Base-by-base conservation (phyloP, 2,888 invertebrate species). In the Eupithecia abbreviata region DNA sequence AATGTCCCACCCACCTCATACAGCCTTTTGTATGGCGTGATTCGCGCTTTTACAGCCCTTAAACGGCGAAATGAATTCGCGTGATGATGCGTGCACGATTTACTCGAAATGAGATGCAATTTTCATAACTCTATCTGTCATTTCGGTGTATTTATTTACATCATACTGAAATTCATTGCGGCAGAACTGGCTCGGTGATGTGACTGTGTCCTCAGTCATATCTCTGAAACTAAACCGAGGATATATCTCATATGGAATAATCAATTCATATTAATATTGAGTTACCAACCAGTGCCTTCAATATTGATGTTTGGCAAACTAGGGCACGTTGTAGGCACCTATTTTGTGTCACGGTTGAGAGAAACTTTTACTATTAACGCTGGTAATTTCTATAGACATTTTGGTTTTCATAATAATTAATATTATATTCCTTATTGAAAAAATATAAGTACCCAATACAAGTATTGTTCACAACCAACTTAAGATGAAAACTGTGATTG, bases 11-110 rank as follows among this genome's bases (percentile, higher is more conserved):
- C 93, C 92, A 91, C 92, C 90, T 92, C 92, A 92, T 92, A 92
- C 88, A 91, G 90, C 90, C 93, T 93, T 93, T 93, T 93, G 93
- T 93, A 94, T 89, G 92, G 88, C 91, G 94, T 93, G 93, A 94
- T 94, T 94, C 92, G 90, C 90, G 92, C 90, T 92, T 92, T 92
- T 87, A 92, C 86, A 85, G 85, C 88, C 86, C 89, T 91, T 91
- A 91, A 93, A 93, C 87, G 90, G 82, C 89, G 67, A 87, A 92
- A 92, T 92, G 92, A 90, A 90, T 90, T 90, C 89, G 84, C 87
- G 92, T 90, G 90, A 91, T 90, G 91, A 90, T 88, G 89, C 88
- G 86, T 85, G 86, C 84, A 83, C 89, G 87, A 91, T 92, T 92
- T 90, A 90, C 90, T 89, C 88, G 87, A 89, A 90, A 90, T 88